A percentile compares a stretch with the other conserved stretches of the same genome.
These are phyloP conservation scores for Dromas ardeola DNA, from an alignment of 2,113 vertebrate species.

Conservation along the genomic window DNA sequence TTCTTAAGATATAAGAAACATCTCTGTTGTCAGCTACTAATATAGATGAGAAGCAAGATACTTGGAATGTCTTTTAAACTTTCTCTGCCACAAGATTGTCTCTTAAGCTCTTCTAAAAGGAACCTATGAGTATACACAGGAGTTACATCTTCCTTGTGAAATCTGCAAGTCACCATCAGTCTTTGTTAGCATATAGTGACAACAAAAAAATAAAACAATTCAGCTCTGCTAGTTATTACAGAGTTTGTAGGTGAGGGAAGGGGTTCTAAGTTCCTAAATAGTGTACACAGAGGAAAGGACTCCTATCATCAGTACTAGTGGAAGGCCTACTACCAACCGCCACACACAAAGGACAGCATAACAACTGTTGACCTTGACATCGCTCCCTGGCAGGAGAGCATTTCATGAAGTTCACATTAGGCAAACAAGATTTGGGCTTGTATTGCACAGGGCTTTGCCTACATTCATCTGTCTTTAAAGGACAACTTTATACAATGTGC, in stretches of 20 bases:
- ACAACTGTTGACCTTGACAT: not conserved
- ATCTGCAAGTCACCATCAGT: not conserved
- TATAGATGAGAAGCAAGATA: not conserved
- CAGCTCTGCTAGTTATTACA: not conserved
- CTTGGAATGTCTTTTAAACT: not conserved
- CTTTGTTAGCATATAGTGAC: not conserved
- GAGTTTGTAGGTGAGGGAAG: not conserved
- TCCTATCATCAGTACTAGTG: not conserved
- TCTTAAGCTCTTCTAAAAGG: not conserved
- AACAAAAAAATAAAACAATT: not conserved
- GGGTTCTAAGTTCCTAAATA: not conserved
- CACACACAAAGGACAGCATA: not conserved
- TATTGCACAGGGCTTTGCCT: not conserved
- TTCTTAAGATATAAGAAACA: not conserved
- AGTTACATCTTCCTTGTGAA: not conserved
- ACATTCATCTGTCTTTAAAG: not conserved
- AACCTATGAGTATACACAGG: not conserved
- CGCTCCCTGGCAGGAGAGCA: not conserved
- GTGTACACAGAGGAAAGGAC: not conserved
- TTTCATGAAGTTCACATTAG: not conserved
- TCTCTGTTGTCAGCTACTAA: not conserved
- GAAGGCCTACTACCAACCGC: not conserved
- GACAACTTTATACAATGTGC: not conserved
- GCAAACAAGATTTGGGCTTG: not conserved
- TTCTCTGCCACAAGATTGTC: not conserved